Base-by-base conservation (phyloP, 2,888 invertebrate genomes). In the Hirtodrosophila duncani region DNA sequence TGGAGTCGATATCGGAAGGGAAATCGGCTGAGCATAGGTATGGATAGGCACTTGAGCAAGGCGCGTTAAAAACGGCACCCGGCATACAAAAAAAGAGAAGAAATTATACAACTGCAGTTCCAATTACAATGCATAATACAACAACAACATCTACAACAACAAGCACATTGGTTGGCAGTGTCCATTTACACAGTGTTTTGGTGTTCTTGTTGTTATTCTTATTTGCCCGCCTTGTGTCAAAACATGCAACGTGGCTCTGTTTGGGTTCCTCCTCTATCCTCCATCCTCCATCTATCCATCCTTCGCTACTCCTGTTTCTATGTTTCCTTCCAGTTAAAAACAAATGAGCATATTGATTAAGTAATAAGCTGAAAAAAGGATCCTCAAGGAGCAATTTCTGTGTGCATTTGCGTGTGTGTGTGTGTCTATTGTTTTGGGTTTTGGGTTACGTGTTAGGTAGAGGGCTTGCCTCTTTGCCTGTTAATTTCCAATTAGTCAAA, bases 341-440 rank as follows among this genome's bases (percentile, higher is more conserved):
- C 45, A 68, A 67, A 70, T 62, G 80, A 42, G 59, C 65, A 44
- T 39, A 43, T 60, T 75, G 72, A 72, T 72, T 80, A 71, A 67
- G 72, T 80, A 75, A 75, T 77, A 60, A 68, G 55, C 63, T 49
- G 41, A 37, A 52, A 52, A 50, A 30, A 43, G 26, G 11, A 23
- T 44, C 21, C 2, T n/a, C n/a, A n/a, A n/a, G n/a, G n/a, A n/a
- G n/a, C n/a, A 14, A 41, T 24, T 20, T 20, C 4, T 8, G 17
- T 17, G 26, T 29, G 7, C 11, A n/a, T n/a, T n/a, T n/a, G n/a
- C 9, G 10, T 11, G 20, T 8, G 4, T 29, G 20, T 10, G 8
- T 23, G 14, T 17, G 16, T 17, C 2, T n/a, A 9, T 9, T 18
- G 9, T 5, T 3, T 13, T 6, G n/a, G 1, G 1, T 23, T 14